Base-by-base conservation (phyloP, 2,797 vertebrate genomes). In the Etheostoma perlongum region DNA sequence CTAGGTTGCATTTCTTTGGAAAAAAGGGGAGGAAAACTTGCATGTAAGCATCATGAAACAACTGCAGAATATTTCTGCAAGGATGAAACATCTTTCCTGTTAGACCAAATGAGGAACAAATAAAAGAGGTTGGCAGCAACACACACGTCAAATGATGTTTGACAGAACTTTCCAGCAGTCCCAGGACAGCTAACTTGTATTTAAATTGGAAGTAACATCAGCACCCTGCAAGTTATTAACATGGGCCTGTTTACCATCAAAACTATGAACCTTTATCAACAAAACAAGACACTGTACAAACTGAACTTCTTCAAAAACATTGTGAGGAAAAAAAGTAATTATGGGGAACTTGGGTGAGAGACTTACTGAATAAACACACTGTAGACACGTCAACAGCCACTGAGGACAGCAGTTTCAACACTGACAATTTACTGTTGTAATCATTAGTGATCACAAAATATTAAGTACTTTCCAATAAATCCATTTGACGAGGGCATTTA, bases 231-330 rank as follows among this genome's bases (percentile, higher is more conserved):
- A n/a, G 40, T 73, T 65, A 53, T 76, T 67, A 67, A 30, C 27
- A 4, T 27, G 27, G 27, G 23, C 6, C 47, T 55, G 66, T 67
- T 71, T 25, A 52, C 1, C 27, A 53, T 61, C 27, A 53, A 53
- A 71, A 76, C 19, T 58, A 49, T 49, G 21, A 74, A 69, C 70
- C 46, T 30, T 18, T 2, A 25, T 13, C 23, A 12, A 23, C 13
- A 52, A 14, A 67, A 54, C 10, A 44, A 23, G 23, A 61, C 58
- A 51, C 54, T n/a, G 62, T 25, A 46, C 25, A 74, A 75, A 79
- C 2, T 25, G 10, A 67, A 21, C 85, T 88, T 86, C 79, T 85
- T 80, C 72, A 83, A 87, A 88, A 77, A 58, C n/a, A 67, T 4
- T 23, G 49, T 40, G 67, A 57, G 62, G 46, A 67, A 76, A 40